Percentiles rank a stretch among this genome's conserved stretches.
Evolutionary conservation across 1,140 invertebrate species (phyloP).

Genomic region (Helicoverpa zea): DNA sequence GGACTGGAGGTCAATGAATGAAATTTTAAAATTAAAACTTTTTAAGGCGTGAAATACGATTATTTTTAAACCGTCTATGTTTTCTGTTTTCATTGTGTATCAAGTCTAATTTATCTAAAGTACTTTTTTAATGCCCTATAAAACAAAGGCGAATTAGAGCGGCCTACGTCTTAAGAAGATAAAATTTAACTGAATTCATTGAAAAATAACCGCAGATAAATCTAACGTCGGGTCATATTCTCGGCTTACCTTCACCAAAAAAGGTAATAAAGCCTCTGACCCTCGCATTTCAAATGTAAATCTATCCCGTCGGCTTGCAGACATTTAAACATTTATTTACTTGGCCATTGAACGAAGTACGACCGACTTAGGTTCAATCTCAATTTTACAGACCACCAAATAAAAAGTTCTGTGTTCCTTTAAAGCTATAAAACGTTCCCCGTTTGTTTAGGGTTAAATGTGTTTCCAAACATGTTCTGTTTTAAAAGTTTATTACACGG

Average conservation of each 20-base stretch:
- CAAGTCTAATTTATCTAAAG: neutral
- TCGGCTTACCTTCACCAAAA: conserved; percentile 55
- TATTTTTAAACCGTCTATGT: no score
- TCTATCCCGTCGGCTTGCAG: conserved; percentile 55
- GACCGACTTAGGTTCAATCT: conserved; percentile 50
- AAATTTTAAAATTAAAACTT: no score
- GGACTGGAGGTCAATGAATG: no score
- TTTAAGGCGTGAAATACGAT: no score
- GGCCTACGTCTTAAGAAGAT: conserved; percentile 10
- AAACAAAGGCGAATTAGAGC: neutral
- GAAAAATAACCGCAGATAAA: conserved; percentile 58
- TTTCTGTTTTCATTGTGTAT: no score
- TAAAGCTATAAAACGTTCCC: conserved; percentile 46
- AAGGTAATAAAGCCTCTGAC: conserved; percentile 61
- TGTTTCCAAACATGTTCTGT: neutral
- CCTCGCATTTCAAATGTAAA: conserved; percentile 66
- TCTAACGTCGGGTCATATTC: conserved; percentile 46
- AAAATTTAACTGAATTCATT: conserved; percentile 44
- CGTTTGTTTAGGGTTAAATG: conserved; percentile 17
- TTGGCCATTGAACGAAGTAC: conserved; percentile 52
- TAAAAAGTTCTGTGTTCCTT: conserved; percentile 42
- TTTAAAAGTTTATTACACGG: neutral
- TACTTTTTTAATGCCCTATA: neutral
- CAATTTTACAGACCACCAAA: conserved; percentile 53
- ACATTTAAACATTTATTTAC: conserved; percentile 64